A percentile compares a stretch with the other conserved stretches of the same genome.
These are phyloP conservation scores for Palythoa caribaeorum DNA, from an alignment of 92 coral and sea anemone genomes.

Conservation along the genomic window DNA sequence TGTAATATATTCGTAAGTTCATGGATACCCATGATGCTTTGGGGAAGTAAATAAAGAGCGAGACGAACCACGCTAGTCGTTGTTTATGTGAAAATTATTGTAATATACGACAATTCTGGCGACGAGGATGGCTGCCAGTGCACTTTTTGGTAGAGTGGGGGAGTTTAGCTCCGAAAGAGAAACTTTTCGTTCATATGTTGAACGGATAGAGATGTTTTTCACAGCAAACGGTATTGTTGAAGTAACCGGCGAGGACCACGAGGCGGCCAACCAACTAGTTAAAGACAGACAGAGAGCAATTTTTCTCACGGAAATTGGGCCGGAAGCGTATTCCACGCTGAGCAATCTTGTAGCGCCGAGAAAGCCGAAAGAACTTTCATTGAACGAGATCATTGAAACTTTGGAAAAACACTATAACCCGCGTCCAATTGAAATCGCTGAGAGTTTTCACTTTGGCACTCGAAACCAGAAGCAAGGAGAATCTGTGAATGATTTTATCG, in stretches of 20 bases:
- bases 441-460: slow-evolving; percentile 62
- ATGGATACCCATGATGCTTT: slow-evolving; percentile 23
- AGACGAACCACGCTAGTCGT: background rate
- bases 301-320: slow-evolving; percentile 66
- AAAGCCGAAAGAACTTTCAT: slow-evolving; percentile 54
- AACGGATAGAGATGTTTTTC: slow-evolving; percentile 69
- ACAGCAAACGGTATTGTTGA: slow-evolving; percentile 63
- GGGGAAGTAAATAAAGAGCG: slow-evolving; percentile 3
- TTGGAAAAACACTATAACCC: slow-evolving; percentile 63
- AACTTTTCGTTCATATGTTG: slow-evolving; percentile 59
- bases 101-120: slow-evolving; percentile 17
- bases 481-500: slow-evolving; percentile 55
- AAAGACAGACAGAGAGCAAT: slow-evolving; percentile 59
- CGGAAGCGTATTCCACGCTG: slow-evolving; percentile 63
- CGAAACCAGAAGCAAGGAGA: slow-evolving; percentile 54
- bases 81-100: background rate
- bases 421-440: slow-evolving; percentile 55
- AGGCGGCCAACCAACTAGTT: slow-evolving; percentile 30
- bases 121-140: slow-evolving; percentile 39
- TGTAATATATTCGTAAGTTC: background rate
- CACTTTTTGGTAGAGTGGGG: slow-evolving; percentile 59
- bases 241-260: slow-evolving; percentile 52
- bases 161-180: slow-evolving; percentile 51
- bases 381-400: slow-evolving; percentile 37
- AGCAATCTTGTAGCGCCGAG: slow-evolving; percentile 57